These are phyloP conservation scores for Tenthredo amoena DNA, from an alignment of 2,888 invertebrate genomes.

Conservation along the genomic window DNA sequence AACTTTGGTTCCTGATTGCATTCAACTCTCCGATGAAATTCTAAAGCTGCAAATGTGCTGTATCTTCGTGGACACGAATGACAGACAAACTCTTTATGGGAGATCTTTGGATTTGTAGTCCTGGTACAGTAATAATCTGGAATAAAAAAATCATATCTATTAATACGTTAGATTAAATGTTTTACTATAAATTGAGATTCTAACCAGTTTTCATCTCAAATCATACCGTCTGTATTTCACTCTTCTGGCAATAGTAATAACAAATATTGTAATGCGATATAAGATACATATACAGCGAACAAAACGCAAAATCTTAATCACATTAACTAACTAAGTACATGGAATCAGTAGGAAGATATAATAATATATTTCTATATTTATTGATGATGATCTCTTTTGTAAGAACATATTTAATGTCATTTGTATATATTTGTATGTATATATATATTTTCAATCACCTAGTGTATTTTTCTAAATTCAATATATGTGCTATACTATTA, in stretches of 20 bases:
- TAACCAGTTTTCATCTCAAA: not conserved
- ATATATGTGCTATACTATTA: slow-evolving; percentile 1
- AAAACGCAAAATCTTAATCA: not conserved
- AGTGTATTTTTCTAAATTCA: not conserved
- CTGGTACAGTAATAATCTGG: slow-evolving; percentile 25
- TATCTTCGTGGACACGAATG: slow-evolving; percentile 64
- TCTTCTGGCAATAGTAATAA: not conserved
- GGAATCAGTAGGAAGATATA: slow-evolving; percentile 8
- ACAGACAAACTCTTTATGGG: slow-evolving; percentile 59
- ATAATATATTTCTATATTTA: slow-evolving; percentile 42
- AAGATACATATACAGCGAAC: not conserved
- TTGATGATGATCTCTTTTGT: slow-evolving; percentile 15
- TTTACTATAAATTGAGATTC: not conserved
- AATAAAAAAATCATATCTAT: slow-evolving; percentile 29
- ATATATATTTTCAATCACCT: slow-evolving; percentile 20
- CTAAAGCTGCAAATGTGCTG: slow-evolving; percentile 63
- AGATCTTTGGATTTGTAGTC: not conserved
- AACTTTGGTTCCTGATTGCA: slow-evolving; percentile 69
- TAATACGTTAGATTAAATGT: not conserved
- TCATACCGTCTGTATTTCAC: not conserved
- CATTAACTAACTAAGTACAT: not conserved
- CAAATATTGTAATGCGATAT: not conserved
- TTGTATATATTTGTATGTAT: slow-evolving; percentile 4
- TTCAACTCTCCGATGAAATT: slow-evolving; percentile 67
- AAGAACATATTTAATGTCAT: slow-evolving; percentile 11